These are phyloP conservation scores for Magallana gigas DNA, from an alignment of 1,140 invertebrate genomes.

Conservation along the genomic window DNA sequence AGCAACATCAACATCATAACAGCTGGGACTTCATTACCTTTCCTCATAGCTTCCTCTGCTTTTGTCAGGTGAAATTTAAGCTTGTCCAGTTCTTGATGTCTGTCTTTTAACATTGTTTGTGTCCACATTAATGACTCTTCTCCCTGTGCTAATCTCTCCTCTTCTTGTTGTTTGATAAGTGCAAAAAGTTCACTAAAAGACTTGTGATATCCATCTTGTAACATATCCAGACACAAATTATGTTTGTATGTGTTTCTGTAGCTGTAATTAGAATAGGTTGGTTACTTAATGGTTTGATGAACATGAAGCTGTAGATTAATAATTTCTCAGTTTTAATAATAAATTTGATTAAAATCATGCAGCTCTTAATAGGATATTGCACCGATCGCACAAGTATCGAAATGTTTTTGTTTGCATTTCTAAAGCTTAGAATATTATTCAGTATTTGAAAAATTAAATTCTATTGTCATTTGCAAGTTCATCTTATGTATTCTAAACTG, in stretches of 20 bases:
- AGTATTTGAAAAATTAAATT: no score
- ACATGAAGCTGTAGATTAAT: no score
- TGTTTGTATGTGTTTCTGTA: slow-evolving; percentile 78
- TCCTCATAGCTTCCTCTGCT: slow-evolving; percentile 72
- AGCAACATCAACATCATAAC: no score
- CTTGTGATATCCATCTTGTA: slow-evolving; percentile 76
- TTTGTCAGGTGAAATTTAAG: slow-evolving; percentile 74
- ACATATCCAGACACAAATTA: slow-evolving; percentile 77
- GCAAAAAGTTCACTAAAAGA: slow-evolving; percentile 77
- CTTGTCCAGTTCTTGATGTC: slow-evolving; percentile 76
- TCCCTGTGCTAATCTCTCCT: slow-evolving; percentile 70
- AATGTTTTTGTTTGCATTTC: no score
- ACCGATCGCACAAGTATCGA: no score
- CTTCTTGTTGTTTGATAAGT: slow-evolving; percentile 74
- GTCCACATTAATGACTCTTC: slow-evolving; percentile 77
- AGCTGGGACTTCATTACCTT: slow-evolving; percentile 55
- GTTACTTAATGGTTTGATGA: no score
- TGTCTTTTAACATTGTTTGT: slow-evolving; percentile 72
- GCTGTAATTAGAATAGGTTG: slow-evolving; percentile 54
- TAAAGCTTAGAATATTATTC: no score
- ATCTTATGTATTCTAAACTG: no score
- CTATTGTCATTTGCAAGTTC: no score
- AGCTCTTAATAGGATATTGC: no score
- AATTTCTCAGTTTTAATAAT: no score
- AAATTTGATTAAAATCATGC: no score